Evolutionary conservation across 1,140 invertebrate species (phyloP), one percentile per base, ranked within the genome.

Genomic region (Maniola jurtina): DNA sequence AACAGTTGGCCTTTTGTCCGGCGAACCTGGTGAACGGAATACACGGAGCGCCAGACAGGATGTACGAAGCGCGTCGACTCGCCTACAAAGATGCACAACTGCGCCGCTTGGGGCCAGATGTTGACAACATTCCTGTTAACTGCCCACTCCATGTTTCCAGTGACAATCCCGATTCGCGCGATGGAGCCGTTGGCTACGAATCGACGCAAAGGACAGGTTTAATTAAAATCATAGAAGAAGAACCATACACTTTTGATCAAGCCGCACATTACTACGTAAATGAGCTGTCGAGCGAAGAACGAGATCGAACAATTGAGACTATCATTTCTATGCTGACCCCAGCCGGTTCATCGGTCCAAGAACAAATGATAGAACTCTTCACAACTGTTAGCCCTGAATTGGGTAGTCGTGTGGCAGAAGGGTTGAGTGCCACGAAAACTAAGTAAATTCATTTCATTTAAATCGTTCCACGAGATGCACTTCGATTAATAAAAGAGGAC

Each of bases 11-110:
- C n/a, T 98, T 97, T 80, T 94, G 93, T 79, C 96, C 96, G 2
- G 93, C 95, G 35, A 95, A 97, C 81, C 89, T 98, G 86, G 93
- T 97, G 50, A 96, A 97, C 45, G 94, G 97, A 48, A 96, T 98
- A 73, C 93, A 95, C 73, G 92, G 95, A 15, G 95, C 94, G 61
- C 96, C 95, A 0, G 97, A 98, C 79, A 97, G 96, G 88, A 95
- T 98, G 94, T 90, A 97, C 48, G 95, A 96, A 91, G 96, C 95
- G 50, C 93, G 97, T 66, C 90, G 98, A 2, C 97, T 97, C 76
- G 93, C 96, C 11, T 98, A 98, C 84, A 92, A 93, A 6, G 97
- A 98, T 81, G 96, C 97, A 5, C 96, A 97, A 70, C 92, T 96
- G 61, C 95, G 98, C 86, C 93, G 97, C 6, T 90, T 98, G 36